A percentile compares a stretch with the other conserved stretches of the same genome.
These are phyloP conservation scores for Erpobdella octoculata DNA, from an alignment of 2,888 invertebrate species.

Conservation along the genomic window DNA sequence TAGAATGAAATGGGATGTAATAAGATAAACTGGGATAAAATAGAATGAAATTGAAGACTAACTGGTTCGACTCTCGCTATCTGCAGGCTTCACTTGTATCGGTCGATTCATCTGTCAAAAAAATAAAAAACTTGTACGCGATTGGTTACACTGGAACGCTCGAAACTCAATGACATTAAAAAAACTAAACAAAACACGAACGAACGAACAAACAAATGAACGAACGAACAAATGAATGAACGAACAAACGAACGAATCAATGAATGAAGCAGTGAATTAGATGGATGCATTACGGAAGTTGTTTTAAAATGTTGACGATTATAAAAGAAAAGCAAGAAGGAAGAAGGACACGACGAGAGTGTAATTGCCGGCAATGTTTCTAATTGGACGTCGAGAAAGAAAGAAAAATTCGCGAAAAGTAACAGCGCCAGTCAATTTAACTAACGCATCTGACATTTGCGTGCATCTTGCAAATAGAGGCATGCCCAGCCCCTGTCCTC, in stretches of 20 bases:
- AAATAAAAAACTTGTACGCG: too few species aligned
- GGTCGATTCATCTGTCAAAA: conserved; percentile 90
- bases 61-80: conserved; percentile 32
- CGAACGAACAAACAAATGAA: not conserved
- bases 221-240: not conserved
- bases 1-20: not conserved
- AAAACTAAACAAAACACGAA: not conserved
- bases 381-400: not conserved
- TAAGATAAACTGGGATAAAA: not conserved
- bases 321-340: not conserved
- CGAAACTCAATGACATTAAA: too few species aligned
- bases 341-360: not conserved
- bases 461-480: conserved; percentile 19
- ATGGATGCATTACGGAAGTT: not conserved
- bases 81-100: conserved; percentile 92
- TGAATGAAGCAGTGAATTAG: not conserved
- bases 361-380: not conserved
- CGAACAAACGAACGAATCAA: not conserved
- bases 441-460: conserved; percentile 22
- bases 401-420: not conserved
- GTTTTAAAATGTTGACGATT: not conserved
- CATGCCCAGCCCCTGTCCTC: too few species aligned
- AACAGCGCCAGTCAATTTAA: too few species aligned
- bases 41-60: not conserved
- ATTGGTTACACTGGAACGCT: not conserved